A percentile compares a stretch with the other conserved stretches of the same genome.
Conservation (phyloP, 2,888 invertebrate genomes). For the Acrocera orbiculus region DNA sequence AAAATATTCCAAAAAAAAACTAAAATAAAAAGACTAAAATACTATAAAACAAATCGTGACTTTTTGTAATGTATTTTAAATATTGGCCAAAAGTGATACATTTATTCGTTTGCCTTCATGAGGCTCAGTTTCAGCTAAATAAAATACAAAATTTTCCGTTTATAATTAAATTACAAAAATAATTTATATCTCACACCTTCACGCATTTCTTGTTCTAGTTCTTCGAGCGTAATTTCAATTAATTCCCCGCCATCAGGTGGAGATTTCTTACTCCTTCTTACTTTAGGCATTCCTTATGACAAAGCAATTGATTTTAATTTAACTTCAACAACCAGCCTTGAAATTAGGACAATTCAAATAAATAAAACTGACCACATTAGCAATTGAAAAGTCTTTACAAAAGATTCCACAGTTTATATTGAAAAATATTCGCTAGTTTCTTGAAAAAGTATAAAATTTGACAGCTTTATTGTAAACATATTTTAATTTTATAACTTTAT, state of each 20-base stretch:
- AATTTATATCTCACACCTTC: conserved; percentile 53
- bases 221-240: conserved; percentile 95
- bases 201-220: conserved; percentile 97
- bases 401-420: too few species aligned
- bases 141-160: conserved; percentile 1
- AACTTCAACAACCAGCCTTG: too few species aligned
- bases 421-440: too few species aligned
- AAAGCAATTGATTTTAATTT: too few species aligned
- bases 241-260: conserved; percentile 99
- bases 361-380: too few species aligned
- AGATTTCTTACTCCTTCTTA: conserved; percentile 72
- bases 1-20: too few species aligned
- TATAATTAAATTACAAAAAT: conserved; percentile 2
- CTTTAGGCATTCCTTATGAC: conserved; percentile 67
- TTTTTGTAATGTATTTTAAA: conserved; percentile 98
- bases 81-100: conserved; percentile 96
- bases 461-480: too few species aligned
- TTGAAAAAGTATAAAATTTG: too few species aligned
- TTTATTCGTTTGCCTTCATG: conserved; percentile 98
- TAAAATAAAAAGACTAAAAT: too few species aligned
- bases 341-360: too few species aligned
- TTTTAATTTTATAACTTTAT: too few species aligned
- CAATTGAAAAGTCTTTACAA: too few species aligned
- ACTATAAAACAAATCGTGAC: conserved; percentile 85
- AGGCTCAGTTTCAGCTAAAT: conserved; percentile 90